phyloP scores from a whole-genome alignment of 2,113 vertebrate species.

The Eurystomus gularis region DNA sequence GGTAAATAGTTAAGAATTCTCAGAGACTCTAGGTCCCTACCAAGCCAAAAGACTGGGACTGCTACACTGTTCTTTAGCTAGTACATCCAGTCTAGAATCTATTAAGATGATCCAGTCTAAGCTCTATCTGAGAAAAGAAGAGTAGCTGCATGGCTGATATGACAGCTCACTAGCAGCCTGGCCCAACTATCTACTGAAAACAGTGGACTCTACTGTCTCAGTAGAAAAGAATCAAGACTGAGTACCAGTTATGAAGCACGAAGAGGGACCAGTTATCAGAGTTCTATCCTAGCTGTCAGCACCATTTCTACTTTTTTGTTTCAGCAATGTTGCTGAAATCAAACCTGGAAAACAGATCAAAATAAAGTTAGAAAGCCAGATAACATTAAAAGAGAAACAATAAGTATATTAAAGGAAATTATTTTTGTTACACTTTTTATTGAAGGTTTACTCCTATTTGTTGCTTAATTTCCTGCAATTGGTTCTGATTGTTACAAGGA shows the following conservation, averaged over 20 bases:
- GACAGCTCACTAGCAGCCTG: background rate
- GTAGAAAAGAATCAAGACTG: background rate
- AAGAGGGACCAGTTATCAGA: background rate
- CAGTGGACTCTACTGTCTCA: background rate
- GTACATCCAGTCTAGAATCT: background rate
- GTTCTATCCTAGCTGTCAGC: background rate
- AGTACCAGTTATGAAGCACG: background rate
- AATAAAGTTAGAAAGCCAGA: background rate
- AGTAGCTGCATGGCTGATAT: background rate
- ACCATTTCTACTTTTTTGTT: background rate
- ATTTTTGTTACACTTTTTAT: background rate
- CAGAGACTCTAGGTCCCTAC: background rate
- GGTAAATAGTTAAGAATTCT: conserved; percentile 35
- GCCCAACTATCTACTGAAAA: background rate
- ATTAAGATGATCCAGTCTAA: background rate
- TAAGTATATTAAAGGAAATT: background rate
- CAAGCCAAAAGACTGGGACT: background rate
- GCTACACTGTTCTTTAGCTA: background rate
- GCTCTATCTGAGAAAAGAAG: background rate
- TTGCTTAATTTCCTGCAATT: background rate
- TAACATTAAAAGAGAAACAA: background rate
- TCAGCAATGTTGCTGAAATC: background rate
- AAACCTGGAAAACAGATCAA: background rate
- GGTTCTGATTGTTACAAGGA: background rate
- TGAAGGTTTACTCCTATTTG: background rate